phyloP scores from a whole-genome alignment of 2,113 vertebrate genomes.

The Cnemophilus loriae region DNA sequence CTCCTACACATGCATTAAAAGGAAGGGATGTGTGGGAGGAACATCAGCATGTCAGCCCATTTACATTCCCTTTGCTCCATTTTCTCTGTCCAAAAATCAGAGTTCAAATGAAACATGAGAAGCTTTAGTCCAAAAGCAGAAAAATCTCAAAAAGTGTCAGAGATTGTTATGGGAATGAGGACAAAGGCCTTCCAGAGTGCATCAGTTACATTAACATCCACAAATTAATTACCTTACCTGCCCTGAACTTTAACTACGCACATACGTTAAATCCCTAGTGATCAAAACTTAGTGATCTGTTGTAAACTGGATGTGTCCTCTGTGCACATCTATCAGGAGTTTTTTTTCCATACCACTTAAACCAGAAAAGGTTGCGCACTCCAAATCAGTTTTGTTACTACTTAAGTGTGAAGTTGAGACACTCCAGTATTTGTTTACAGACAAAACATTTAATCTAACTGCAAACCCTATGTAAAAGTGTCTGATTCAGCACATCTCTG shows the following conservation, averaged over 20 bases:
- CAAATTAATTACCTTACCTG: not conserved
- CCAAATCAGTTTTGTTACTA: not conserved
- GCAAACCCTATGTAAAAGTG: not conserved
- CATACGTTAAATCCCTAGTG: not conserved
- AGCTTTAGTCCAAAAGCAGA: not conserved
- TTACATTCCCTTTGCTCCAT: constrained; percentile 9
- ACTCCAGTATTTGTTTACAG: not conserved
- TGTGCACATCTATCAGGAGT: not conserved
- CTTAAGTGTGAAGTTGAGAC: not conserved
- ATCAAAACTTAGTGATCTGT: not conserved
- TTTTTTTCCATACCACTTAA: not conserved
- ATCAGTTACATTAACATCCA: not conserved
- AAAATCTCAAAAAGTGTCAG: not conserved
- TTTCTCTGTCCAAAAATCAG: not conserved
- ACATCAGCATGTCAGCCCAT: not conserved
- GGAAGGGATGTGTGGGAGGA: not conserved
- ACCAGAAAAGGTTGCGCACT: not conserved
- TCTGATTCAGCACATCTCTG: not conserved
- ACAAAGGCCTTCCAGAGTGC: not conserved
- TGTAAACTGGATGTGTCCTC: not conserved
- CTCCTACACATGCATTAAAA: constrained; percentile 28
- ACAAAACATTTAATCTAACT: not conserved
- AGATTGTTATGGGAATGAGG: not conserved
- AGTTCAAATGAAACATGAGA: constrained; percentile 35
- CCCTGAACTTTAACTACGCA: not conserved